Conservation (phyloP, 2,888 invertebrate species). For the Drosophila mimetica region DNA sequence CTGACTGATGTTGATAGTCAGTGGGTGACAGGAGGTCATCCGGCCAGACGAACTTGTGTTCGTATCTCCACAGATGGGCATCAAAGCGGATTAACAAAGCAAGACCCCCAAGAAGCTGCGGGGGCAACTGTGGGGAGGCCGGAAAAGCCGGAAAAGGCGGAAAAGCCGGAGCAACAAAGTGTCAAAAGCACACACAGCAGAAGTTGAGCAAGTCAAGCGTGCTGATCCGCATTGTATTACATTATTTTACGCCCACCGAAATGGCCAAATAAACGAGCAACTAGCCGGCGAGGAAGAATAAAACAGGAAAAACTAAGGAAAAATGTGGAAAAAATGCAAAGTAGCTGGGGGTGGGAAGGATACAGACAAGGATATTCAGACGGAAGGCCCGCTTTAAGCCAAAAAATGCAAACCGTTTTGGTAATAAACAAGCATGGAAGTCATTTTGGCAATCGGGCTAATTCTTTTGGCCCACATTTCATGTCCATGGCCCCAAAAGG, state of each 20-base stretch:
- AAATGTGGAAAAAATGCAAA: slow-evolving; percentile 43
- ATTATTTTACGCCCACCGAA: slow-evolving; percentile 44
- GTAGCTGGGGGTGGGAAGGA: slow-evolving; percentile 6
- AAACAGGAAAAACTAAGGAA: slow-evolving; percentile 24
- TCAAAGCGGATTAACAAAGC: slow-evolving; percentile 72
- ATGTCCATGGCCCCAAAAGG: slow-evolving; percentile 37
- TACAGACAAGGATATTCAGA: background rate
- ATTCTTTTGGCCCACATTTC: slow-evolving; percentile 42
- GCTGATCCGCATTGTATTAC: slow-evolving; percentile 59
- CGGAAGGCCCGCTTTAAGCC: slow-evolving; percentile 28
- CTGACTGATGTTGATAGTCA: slow-evolving; percentile 30
- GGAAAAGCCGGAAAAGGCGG: slow-evolving; percentile 8
- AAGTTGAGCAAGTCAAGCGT: slow-evolving; percentile 72
- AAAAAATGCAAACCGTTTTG: slow-evolving; percentile 50
- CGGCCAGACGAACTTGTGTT: slow-evolving; percentile 13
- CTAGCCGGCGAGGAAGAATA: slow-evolving; percentile 30
- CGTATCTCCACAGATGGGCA: slow-evolving; percentile 54
- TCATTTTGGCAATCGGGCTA: slow-evolving; percentile 42
- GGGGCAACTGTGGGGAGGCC: too few relatives aligned
- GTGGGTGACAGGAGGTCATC: slow-evolving; percentile 48
- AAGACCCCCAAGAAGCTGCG: slow-evolving; percentile 27
- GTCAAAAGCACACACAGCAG: slow-evolving; percentile 66
- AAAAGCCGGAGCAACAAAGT: slow-evolving; percentile 48
- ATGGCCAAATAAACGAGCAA: slow-evolving; percentile 45
- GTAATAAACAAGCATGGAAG: slow-evolving; percentile 48